Conservation (phyloP, 2,888 invertebrate genomes). For the Dilophus febrilis region DNA sequence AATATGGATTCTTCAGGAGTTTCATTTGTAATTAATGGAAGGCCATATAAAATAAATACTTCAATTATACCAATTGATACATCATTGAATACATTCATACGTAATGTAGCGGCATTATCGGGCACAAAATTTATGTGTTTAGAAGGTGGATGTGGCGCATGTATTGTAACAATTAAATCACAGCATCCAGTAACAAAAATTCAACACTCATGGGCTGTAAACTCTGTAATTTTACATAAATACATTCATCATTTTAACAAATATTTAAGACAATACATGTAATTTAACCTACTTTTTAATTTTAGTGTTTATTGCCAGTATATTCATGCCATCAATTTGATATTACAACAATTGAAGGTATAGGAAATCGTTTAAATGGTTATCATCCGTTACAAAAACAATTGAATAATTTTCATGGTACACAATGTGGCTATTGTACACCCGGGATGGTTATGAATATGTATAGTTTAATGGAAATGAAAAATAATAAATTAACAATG, state of each 20-base stretch:
- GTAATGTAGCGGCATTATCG: conserved; percentile 36
- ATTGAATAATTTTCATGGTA: conserved; percentile 44
- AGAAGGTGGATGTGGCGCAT: conserved; percentile 51
- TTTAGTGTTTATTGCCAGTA: conserved; percentile 40
- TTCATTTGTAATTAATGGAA: no score
- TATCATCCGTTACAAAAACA: conserved; percentile 47
- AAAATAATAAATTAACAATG: conserved; percentile 36
- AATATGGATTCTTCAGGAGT: no score
- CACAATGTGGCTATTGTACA: conserved; percentile 58
- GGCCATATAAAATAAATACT: not conserved
- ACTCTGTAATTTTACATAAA: conserved; percentile 35
- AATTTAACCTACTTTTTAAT: no score
- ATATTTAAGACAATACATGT: no score
- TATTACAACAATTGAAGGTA: conserved; percentile 49
- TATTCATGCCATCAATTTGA: conserved; percentile 43
- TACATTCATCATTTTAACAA: no score
- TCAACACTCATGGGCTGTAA: conserved; percentile 37
- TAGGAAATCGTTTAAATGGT: conserved; percentile 37
- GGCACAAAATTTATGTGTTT: conserved; percentile 50
- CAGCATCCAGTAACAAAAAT: conserved; percentile 33
- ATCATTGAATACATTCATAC: conserved; percentile 39
- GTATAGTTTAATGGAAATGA: conserved; percentile 33
- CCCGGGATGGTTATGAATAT: conserved; percentile 58
- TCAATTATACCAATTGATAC: conserved; percentile 28
- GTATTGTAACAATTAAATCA: conserved; percentile 32